phyloP scores from a whole-genome alignment of 1,140 invertebrate species.

The Acromyrmex echinatior region DNA sequence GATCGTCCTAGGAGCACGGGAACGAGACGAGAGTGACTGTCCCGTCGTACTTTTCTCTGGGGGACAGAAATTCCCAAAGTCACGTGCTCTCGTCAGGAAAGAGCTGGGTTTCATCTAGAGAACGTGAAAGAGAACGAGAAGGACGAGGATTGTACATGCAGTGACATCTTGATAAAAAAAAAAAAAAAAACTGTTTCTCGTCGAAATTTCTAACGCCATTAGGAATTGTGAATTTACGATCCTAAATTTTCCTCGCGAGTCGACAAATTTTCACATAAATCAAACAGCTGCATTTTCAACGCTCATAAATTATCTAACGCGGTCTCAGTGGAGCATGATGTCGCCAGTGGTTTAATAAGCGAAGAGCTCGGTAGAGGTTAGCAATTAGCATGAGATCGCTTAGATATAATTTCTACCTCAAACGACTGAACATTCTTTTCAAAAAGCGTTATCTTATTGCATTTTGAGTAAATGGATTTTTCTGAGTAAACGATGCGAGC shows the following conservation, averaged over 20 bases:
- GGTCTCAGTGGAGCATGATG: slow-evolving; percentile 32
- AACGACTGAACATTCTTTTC: slow-evolving; percentile 41
- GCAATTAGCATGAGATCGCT: slow-evolving; percentile 37
- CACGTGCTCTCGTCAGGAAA: slow-evolving; percentile 9
- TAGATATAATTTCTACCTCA: slow-evolving; percentile 46
- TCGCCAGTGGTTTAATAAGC: slow-evolving; percentile 54
- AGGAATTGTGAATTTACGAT: slow-evolving; percentile 36
- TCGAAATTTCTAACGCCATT: slow-evolving; percentile 15
- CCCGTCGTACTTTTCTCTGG: slow-evolving; percentile 1
- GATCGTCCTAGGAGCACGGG: slow-evolving; percentile 44
- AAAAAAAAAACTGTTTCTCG: slow-evolving; percentile 12
- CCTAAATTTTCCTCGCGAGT: slow-evolving; percentile 30
- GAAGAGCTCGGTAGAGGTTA: slow-evolving; percentile 33
- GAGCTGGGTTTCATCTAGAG: background rate
- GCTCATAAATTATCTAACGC: slow-evolving; percentile 53
- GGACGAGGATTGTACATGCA: background rate
- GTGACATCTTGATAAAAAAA: background rate
- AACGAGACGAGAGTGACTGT: slow-evolving; percentile 33
- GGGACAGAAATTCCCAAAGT: slow-evolving; percentile 46
- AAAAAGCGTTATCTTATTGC: slow-evolving; percentile 16
- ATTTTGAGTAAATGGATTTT: slow-evolving; percentile 12
- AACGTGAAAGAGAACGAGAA: background rate
- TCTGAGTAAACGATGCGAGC: background rate
- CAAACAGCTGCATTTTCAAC: slow-evolving; percentile 39
- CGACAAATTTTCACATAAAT: slow-evolving; percentile 36